phyloP scores from a whole-genome alignment of 2,888 invertebrate genomes.

The Cetonia aurata region DNA sequence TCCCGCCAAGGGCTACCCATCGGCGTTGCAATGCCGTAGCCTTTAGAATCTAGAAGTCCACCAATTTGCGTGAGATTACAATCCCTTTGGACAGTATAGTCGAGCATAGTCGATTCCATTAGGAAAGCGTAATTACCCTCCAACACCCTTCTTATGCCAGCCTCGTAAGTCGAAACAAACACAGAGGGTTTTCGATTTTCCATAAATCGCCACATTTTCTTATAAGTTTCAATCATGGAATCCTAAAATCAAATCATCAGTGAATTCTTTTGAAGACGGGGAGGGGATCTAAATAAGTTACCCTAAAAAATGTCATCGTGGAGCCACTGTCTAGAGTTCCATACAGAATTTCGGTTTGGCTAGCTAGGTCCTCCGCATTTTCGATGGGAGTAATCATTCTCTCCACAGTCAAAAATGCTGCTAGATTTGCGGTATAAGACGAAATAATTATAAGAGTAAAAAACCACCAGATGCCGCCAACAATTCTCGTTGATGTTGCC shows the following conservation, averaged over 20 bases:
- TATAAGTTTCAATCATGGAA: slow-evolving; percentile 90
- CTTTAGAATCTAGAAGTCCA: slow-evolving; percentile 84
- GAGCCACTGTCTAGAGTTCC: slow-evolving; percentile 95
- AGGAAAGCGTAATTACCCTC: slow-evolving; percentile 95
- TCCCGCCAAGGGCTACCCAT: slow-evolving; percentile 98
- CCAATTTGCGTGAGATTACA: slow-evolving; percentile 98
- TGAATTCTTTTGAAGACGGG: background rate
- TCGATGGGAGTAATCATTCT: slow-evolving; percentile 96
- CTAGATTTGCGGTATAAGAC: slow-evolving; percentile 97
- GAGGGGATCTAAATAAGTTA: slow-evolving; percentile 61
- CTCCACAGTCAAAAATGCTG: slow-evolving; percentile 98
- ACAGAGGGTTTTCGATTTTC: slow-evolving; percentile 82
- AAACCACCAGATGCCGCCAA: slow-evolving; percentile 99
- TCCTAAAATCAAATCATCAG: slow-evolving; percentile 69
- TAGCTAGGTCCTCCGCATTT: slow-evolving; percentile 94
- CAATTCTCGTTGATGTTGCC: slow-evolving; percentile 94
- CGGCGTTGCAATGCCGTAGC: slow-evolving; percentile 97
- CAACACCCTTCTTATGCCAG: slow-evolving; percentile 89
- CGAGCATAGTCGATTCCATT: slow-evolving; percentile 98
- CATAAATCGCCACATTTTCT: slow-evolving; percentile 97
- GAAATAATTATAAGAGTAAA: slow-evolving; percentile 98
- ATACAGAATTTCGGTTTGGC: slow-evolving; percentile 93
- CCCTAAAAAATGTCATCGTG: slow-evolving; percentile 97
- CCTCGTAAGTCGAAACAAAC: slow-evolving; percentile 90
- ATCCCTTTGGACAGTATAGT: slow-evolving; percentile 94